Evolutionary conservation across 2,113 vertebrate species (phyloP).

Genomic region (Podilymbus podiceps): DNA sequence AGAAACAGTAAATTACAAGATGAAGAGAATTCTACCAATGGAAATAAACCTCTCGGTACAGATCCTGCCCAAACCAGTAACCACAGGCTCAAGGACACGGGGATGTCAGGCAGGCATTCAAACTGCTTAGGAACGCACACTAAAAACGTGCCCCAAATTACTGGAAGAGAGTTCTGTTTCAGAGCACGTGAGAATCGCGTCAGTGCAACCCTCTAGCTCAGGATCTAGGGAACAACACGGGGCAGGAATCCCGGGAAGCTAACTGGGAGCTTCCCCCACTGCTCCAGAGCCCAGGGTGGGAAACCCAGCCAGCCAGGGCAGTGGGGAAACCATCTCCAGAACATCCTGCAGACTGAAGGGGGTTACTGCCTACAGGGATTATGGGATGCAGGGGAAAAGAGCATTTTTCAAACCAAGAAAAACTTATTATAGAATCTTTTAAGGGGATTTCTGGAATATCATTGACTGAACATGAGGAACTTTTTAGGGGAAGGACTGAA

Average conservation of each 20-base stretch:
- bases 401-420: not conserved
- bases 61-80: not conserved
- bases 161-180: not conserved
- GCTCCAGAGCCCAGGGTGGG: not conserved
- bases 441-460: not conserved
- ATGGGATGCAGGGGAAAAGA: not conserved
- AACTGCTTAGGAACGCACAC: not conserved
- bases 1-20: not conserved
- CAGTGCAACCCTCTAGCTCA: not conserved
- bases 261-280: not conserved
- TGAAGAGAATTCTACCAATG: not conserved
- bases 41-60: not conserved
- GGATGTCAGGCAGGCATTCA: not conserved
- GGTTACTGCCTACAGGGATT: not conserved
- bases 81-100: not conserved
- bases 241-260: not conserved
- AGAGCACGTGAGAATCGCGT: rapidly evolving
- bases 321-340: not conserved
- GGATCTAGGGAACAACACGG: not conserved
- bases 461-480: not conserved
- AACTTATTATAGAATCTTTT: not conserved
- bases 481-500: not conserved
- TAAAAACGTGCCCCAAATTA: not conserved
- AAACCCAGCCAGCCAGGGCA: not conserved
- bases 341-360: not conserved